phyloP scores from a whole-genome alignment of 1,140 invertebrate species.

The Drosophila tsacasi region DNA sequence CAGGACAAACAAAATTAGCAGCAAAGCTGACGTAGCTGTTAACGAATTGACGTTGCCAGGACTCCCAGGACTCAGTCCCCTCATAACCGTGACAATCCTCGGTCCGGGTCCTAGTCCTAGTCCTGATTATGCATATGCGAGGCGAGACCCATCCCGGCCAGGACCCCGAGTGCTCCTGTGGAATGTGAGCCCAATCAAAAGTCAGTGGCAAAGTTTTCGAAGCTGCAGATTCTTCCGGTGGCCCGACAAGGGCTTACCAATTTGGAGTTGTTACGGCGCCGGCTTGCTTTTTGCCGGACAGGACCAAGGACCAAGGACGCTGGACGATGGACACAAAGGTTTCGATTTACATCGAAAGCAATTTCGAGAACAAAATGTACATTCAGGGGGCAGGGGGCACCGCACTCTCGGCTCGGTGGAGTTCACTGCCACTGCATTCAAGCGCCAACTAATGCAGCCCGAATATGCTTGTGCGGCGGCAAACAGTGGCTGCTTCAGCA shows the following conservation, averaged over 20 bases:
- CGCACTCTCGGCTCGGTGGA: not conserved
- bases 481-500: conserved; percentile 29
- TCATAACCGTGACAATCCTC: conserved; percentile 37
- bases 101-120: not conserved
- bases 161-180: conserved; percentile 2
- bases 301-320: not conserved
- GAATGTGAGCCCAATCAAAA: conserved; percentile 40
- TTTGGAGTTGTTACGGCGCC: conserved; percentile 10
- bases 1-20: conserved; percentile 74
- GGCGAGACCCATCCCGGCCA: conserved; percentile 1
- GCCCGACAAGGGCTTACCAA: conserved; percentile 51
- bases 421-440: conserved; percentile 6
- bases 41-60: conserved; percentile 71
- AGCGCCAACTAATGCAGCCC: conserved; percentile 22
- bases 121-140: conserved; percentile 49
- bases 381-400: not conserved
- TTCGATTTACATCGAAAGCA: conserved; percentile 46
- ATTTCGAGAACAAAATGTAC: conserved; percentile 15
- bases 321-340: conserved; percentile 19
- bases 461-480: conserved; percentile 21
- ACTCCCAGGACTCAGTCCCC: conserved; percentile 14
- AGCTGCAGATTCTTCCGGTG: conserved; percentile 34
- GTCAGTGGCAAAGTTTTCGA: conserved; percentile 32
- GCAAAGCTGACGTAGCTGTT: conserved; percentile 76
- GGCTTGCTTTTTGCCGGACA: conserved; percentile 19